Conservation (phyloP, 2,888 invertebrate species). For the Nephrotoma flavescens region DNA sequence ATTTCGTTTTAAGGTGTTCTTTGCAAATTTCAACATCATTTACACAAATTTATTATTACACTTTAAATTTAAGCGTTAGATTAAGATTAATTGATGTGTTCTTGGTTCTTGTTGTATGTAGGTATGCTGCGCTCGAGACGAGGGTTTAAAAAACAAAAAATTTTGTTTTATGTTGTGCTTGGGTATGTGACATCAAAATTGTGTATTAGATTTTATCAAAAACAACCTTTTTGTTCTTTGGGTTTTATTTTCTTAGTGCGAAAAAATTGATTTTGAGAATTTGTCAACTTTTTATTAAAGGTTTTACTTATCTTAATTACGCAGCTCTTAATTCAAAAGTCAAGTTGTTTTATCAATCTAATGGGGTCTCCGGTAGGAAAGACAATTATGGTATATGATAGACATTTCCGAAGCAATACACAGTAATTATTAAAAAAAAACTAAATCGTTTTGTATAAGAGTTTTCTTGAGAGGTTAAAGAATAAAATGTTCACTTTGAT, state of each 20-base stretch:
- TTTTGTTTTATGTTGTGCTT: neutral
- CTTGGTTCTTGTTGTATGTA: neutral
- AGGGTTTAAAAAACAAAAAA: neutral
- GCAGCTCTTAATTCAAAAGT: neutral
- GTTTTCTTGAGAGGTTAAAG: too few species aligned
- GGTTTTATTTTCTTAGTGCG: neutral
- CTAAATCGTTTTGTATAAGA: too few species aligned
- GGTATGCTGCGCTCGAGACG: neutral
- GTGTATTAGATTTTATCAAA: neutral
- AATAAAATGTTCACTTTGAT: too few species aligned
- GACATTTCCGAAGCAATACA: too few species aligned
- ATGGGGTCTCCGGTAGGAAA: too few species aligned
- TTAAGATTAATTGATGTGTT: neutral
- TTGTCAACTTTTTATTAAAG: neutral
- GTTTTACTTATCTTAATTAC: neutral
- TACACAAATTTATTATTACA: neutral
- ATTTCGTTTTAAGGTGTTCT: neutral
- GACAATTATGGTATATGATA: too few species aligned
- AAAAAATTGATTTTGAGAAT: neutral
- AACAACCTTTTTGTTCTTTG: neutral
- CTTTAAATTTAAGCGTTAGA: neutral
- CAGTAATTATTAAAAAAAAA: too few species aligned
- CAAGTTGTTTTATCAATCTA: too few species aligned
- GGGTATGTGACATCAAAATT: neutral
- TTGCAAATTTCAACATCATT: neutral